Evolutionary conservation across 2,888 invertebrate species (phyloP), one percentile per base, ranked within the genome.

Genomic region (Nematopogon swammerdamellus): DNA sequence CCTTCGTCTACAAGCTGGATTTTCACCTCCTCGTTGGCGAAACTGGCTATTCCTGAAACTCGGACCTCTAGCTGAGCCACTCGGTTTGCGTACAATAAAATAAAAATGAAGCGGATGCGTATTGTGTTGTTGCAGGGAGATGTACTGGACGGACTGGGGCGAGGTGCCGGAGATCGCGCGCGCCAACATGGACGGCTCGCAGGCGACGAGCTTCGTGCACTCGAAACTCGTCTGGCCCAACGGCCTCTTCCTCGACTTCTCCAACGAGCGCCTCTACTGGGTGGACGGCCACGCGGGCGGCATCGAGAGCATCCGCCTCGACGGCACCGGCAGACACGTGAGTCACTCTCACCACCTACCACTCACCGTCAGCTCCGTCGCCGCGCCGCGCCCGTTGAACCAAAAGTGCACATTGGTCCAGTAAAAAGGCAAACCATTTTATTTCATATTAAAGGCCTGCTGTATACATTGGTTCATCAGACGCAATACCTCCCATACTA

Each of bases 131-230:
- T 52, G 46, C 60, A 92, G 92, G 2, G 73, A 82, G 58, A 89
- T 97, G 86, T 97, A 87, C 70, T 97, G 96, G 95, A 87, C 92
- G 1, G 95, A 97, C 67, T 95, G 92, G 91, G 91, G 91, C 3
- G 59, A 68, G 0, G 75, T 71, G 10, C 84, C 90, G 0, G 82
- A 88, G 60, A 94, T 97, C 57, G 90, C 88, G 57, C 74, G 82
- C 8, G 85, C 94, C 6, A 83, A 85, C 6, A 95, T 97, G 96
- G 93, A 97, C 68, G 97, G 97, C 2, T 72, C 82, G 1, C 60
- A 83, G 1, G 72, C 85, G 0, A 64, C 64, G 3, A 63, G 81
- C 0, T 77, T 97, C 49, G 82, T 95, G 0, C 75, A 79, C 1
- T 68, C 81, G 0, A 72, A 90, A 53, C 77, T 89, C 19, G 70